A percentile compares a stretch with the other conserved stretches of the same genome.
Conservation (phyloP, 1,140 invertebrate genomes). For the Aphelinus certus region DNA sequence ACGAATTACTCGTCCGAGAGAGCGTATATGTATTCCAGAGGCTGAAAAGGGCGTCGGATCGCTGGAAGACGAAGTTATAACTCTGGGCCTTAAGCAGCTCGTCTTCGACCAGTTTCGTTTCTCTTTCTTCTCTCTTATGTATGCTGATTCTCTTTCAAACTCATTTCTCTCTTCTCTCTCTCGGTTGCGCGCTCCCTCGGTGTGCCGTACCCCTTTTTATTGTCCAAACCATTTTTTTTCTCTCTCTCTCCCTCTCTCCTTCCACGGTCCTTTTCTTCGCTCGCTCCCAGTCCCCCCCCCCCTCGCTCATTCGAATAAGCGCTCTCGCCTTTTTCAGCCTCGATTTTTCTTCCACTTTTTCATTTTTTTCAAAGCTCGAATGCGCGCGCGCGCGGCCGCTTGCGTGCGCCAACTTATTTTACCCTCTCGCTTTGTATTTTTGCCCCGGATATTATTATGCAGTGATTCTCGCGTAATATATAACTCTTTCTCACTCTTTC, state of each 20-base stretch:
- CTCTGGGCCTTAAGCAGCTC: conserved; percentile 7
- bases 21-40: too few species aligned
- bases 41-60: background rate
- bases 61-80: conserved; percentile 10
- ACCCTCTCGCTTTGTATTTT: too few species aligned
- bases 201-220: background rate
- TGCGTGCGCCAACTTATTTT: too few species aligned
- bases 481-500: too few species aligned
- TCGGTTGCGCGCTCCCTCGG: too few species aligned
- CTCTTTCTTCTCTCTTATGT: conserved; percentile 1
- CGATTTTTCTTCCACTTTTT: background rate
- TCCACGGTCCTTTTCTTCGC: too few species aligned
- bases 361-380: background rate
- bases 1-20: too few species aligned
- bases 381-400: background rate
- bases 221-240: background rate
- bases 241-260: too few species aligned
- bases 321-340: background rate
- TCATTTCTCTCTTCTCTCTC: conserved; percentile 15
- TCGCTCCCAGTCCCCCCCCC: too few species aligned
- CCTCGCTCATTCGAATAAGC: too few species aligned
- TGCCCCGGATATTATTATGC: too few species aligned
- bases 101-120: conserved; percentile 20
- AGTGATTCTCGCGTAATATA: too few species aligned
- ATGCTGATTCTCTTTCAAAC: conserved; percentile 1